Percentiles rank a stretch among this genome's conserved stretches.
phyloP scores from a whole-genome alignment of 2,797 vertebrate species.

The Staurois parvus region DNA sequence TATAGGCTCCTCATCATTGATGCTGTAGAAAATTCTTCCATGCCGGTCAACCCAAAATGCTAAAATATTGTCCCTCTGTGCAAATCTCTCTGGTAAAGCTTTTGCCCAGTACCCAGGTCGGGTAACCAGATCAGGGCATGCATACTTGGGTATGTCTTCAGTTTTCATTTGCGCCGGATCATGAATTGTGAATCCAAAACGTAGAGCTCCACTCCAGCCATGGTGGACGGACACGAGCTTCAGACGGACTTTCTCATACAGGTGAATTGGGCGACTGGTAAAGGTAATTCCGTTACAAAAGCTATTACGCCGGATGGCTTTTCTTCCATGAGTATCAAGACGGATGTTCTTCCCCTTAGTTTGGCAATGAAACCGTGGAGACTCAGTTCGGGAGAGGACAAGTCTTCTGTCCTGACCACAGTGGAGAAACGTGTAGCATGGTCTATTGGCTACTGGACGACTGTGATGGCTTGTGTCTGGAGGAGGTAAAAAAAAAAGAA shows the following conservation, averaged over 20 bases:
- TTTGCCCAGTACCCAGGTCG: constrained; percentile 98
- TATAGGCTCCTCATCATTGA: constrained; percentile 93
- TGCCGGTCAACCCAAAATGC: constrained; percentile 97
- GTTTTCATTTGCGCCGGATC: constrained; percentile 90
- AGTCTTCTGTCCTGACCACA: constrained; percentile 84
- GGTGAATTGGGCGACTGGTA: constrained; percentile 91
- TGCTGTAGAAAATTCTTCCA: constrained; percentile 95
- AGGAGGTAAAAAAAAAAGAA: not conserved
- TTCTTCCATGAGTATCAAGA: constrained; percentile 91
- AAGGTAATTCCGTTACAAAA: constrained; percentile 98
- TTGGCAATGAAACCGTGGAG: constrained; percentile 92
- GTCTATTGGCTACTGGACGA: constrained; percentile 86
- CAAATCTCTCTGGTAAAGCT: constrained; percentile 94
- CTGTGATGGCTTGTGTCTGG: constrained; percentile 87
- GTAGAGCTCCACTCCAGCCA: constrained; percentile 95
- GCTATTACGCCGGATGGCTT: constrained; percentile 93
- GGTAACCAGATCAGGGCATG: constrained; percentile 96
- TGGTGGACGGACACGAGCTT: constrained; percentile 91
- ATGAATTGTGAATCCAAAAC: constrained; percentile 95
- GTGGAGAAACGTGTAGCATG: constrained; percentile 87
- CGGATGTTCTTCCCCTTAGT: constrained; percentile 97
- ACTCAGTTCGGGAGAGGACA: constrained; percentile 79
- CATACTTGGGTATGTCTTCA: constrained; percentile 96
- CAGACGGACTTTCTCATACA: constrained; percentile 95
- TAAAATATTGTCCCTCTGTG: constrained; percentile 90